Base-by-base conservation (phyloP, 2,797 vertebrate species). In the Schizopygopsis malacanthus region DNA sequence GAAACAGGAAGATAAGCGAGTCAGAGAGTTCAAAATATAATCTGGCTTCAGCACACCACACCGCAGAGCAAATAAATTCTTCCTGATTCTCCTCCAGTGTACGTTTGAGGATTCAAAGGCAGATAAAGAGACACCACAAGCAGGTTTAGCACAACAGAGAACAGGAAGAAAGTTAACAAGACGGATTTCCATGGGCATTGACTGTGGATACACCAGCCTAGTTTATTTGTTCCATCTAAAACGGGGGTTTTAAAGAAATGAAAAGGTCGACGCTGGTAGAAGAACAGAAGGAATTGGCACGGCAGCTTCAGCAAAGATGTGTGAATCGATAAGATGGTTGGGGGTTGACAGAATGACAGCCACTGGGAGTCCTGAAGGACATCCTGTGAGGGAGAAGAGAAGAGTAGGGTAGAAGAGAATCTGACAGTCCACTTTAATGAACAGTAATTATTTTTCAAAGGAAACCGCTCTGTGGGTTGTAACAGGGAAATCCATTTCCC, bases 271-370 rank as follows among this genome's bases (percentile, higher is more conserved):
- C 50, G 72, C 65, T 72, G 79, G 76, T 89, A 69, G 87, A 90
- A 88, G 87, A 90, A 81, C 84, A 69, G 83, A 82, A 89, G 86
- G 90, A 92, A 93, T 92, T 93, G 94, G 90, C 90, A 92, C 92
- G 90, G 91, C 90, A 88, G 92, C 91, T 92, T 69, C 69, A 90
- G 90, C 91, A 92, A 88, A 94, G 93, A 95, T 93, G 89, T 88
- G 91, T 81, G 89, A 92, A 95, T 95, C 94, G 90, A 95, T 95
- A 92, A 88, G 82, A 90, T 93, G 92, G 95, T 90, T 90, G 91
- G 90, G 89, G 89, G 90, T 89, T 94, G 93, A 95, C 94, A 95
- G 93, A 81, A 93, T 93, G 93, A 95, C 92, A 93, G 93, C 90
- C 89, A 89, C 89, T 72, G 84, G 73, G 83, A 90, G 92, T 79